A percentile compares a stretch with the other conserved stretches of the same genome.
phyloP scores from a whole-genome alignment of 2,888 invertebrate genomes.

The Eulithis prunata region DNA sequence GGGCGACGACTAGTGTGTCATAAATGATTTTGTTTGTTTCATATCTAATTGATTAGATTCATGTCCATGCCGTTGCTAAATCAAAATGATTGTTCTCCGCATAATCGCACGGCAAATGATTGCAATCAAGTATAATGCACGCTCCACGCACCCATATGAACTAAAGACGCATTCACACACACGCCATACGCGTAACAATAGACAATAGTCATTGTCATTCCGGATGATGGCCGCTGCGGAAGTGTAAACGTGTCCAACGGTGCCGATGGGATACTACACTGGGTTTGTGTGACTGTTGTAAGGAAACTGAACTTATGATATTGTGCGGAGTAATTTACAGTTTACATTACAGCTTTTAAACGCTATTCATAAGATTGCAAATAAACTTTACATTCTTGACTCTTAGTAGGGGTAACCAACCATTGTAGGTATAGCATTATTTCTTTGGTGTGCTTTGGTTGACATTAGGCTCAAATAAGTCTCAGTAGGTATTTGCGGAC shows the following conservation, averaged over 20 bases:
- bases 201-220: conserved; percentile 76
- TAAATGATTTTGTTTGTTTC: too few species aligned
- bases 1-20: too few species aligned
- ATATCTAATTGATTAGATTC: too few species aligned
- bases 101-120: conserved; percentile 22
- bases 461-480: too few species aligned
- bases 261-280: conserved; percentile 33
- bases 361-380: too few species aligned
- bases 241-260: conserved; percentile 62
- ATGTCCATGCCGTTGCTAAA: too few species aligned
- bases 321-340: background rate
- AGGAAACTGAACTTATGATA: conserved; percentile 1
- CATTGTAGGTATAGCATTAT: too few species aligned
- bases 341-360: background rate
- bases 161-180: conserved; percentile 48
- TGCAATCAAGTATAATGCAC: conserved; percentile 35
- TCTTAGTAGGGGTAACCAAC: too few species aligned
- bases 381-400: too few species aligned
- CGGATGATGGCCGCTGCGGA: conserved; percentile 60
- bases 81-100: too few species aligned
- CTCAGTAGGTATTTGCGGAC: too few species aligned
- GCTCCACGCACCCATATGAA: conserved; percentile 39
- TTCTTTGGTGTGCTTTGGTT: too few species aligned
- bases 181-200: conserved; percentile 53
- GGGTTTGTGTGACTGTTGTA: conserved; percentile 16